Evolutionary conservation across 92 coral and sea anemone species (phyloP), one percentile per base, ranked within the genome.

Genomic region (Paragorgia papillata): DNA sequence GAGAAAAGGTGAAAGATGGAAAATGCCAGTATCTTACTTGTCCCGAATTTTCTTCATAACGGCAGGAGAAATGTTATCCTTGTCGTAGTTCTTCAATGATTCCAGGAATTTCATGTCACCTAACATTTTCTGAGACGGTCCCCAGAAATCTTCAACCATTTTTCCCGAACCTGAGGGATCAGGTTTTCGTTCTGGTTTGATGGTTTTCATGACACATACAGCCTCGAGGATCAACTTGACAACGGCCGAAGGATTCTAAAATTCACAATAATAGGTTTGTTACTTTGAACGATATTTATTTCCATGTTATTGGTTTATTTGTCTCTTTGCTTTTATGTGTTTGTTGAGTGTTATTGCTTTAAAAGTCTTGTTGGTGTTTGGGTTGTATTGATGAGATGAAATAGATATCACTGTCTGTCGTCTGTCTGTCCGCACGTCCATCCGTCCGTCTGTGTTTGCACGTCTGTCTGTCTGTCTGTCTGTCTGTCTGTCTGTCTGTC

Each of bases 81-180:
- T 95, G 83, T 95, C 99, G 60, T 95, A 95, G 51, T 82, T 91
- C 78, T 95, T 95, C 66, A 95, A 82, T 2, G 99, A 95, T 71
- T 95, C 99, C 22, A 95, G 69, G 76, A 95, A 95, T 58, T 91
- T 95, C 88, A 95, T 79, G 86, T 95, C 99, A 25, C 97, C 95
- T 73, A 95, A 79, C 89, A 95, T 81, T 73, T 95, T 95, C 84
- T 95, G 99, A 32, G 99, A 95, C 19, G 99, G 96, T 0, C 99
- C 99, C 99, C 99, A 95, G 91, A 57, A 95, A 75, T 95, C 99
- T 76, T 95, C 99, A n/a, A 95, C 84, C 99, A 95, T 95, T 43
- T 94, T 95, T 43, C 99, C 99, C 73, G 99, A 95, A 32, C 99
- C 99, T 57, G 99, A 95, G 25, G 99, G 99, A 80, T 95, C 99